A percentile compares a stretch with the other conserved stretches of the same genome.
phyloP scores from a whole-genome alignment of 2,113 vertebrate species.

The Himantopus leucocephalus region DNA sequence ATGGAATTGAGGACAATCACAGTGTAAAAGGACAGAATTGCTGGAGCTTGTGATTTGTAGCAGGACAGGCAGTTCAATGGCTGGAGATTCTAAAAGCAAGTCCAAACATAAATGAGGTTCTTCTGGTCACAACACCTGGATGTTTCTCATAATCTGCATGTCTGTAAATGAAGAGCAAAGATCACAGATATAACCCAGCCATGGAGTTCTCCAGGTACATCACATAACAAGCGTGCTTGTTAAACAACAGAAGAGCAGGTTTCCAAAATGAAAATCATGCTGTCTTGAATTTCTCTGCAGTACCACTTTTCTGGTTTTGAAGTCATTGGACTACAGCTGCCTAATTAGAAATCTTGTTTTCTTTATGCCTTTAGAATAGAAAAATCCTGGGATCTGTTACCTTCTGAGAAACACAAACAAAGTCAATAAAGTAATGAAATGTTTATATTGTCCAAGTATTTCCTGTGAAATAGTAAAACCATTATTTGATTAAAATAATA shows the following conservation, averaged over 20 bases:
- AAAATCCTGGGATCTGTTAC: neutral
- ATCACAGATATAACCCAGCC: neutral
- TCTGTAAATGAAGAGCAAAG: neutral
- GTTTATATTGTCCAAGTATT: neutral
- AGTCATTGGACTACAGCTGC: neutral
- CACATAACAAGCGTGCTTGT: neutral
- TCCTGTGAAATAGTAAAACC: neutral
- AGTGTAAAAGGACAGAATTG: neutral
- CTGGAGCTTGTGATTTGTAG: neutral
- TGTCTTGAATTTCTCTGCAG: neutral
- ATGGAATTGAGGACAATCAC: neutral
- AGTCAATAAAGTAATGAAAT: neutral
- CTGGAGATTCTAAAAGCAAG: neutral
- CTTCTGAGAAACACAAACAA: neutral
- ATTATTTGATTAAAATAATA: constrained; percentile 23
- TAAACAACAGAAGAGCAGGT: neutral
- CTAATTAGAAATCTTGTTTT: neutral
- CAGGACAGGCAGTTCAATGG: neutral
- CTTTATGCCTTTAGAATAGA: neutral
- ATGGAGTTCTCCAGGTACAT: neutral
- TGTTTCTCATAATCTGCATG: neutral
- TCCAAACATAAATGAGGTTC: neutral
- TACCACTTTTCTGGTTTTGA: neutral
- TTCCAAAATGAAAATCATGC: neutral
- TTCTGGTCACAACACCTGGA: neutral